A percentile compares a stretch with the other conserved stretches of the same genome.
Conservation (phyloP, 1,140 invertebrate species). For the Hypsibius dujardini region DNA sequence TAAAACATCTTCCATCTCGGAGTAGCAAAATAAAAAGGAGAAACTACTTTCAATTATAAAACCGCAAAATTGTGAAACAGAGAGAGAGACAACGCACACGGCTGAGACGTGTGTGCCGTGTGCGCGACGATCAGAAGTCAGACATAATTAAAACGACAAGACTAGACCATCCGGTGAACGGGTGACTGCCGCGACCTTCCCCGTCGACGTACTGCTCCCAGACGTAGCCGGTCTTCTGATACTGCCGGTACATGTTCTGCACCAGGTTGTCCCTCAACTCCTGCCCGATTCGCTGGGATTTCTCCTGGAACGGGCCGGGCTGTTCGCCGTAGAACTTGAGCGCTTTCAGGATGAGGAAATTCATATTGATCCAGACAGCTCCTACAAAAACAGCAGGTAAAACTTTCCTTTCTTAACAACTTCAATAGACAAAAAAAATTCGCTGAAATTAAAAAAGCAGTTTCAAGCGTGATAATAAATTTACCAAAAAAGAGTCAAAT, state of each 20-base stretch:
- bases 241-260: slow-evolving; percentile 65
- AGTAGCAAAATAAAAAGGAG: too few species aligned
- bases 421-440: too few species aligned
- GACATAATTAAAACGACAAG: slow-evolving; percentile 83
- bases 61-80: too few species aligned
- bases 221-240: slow-evolving; percentile 69
- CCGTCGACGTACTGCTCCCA: slow-evolving; percentile 98
- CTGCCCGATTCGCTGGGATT: slow-evolving; percentile 50
- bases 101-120: too few species aligned
- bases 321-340: slow-evolving; percentile 53
- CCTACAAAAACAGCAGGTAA: too few species aligned
- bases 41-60: too few species aligned
- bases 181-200: slow-evolving; percentile 71
- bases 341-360: slow-evolving; percentile 70
- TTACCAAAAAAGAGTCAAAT: not conserved
- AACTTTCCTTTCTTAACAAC: too few species aligned
- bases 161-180: slow-evolving; percentile 93
- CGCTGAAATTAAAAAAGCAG: too few species aligned
- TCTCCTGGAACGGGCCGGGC: slow-evolving; percentile 48
- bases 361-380: slow-evolving; percentile 95
- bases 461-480: not conserved
- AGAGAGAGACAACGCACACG: too few species aligned
- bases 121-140: slow-evolving; percentile 46
- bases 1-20: too few species aligned
- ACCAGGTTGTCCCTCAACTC: slow-evolving; percentile 64